Percentiles rank a stretch among this genome's conserved stretches.
phyloP scores from a whole-genome alignment of 1,140 invertebrate genomes.

The Diorhabda carinulata region DNA sequence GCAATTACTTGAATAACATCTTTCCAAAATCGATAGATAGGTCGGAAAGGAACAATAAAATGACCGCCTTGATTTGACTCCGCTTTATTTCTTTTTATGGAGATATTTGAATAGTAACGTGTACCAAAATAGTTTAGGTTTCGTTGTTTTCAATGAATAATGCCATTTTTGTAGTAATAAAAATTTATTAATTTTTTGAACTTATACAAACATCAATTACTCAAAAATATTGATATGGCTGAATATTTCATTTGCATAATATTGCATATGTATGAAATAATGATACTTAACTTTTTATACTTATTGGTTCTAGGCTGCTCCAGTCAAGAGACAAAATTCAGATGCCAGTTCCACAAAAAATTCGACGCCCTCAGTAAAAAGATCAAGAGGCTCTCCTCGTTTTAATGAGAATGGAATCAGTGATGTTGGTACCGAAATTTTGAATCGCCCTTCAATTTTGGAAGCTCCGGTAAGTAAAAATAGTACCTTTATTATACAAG shows the following conservation, averaged over 20 bases:
- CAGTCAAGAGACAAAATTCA: slow-evolving; percentile 12
- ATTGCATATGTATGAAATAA: too few relatives aligned
- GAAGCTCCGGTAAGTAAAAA: slow-evolving; percentile 17
- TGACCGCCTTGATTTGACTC: too few relatives aligned
- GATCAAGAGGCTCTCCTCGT: slow-evolving; percentile 13
- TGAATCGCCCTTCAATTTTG: slow-evolving; percentile 15
- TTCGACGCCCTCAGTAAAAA: slow-evolving; percentile 15
- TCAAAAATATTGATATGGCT: background rate
- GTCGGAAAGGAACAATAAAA: too few relatives aligned
- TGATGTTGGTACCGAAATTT: slow-evolving; percentile 14
- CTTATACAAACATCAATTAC: background rate
- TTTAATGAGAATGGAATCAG: slow-evolving; percentile 11
- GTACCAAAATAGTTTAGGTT: too few relatives aligned
- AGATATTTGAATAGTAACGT: too few relatives aligned
- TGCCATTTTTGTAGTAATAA: too few relatives aligned
- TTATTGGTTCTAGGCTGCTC: slow-evolving; percentile 9
- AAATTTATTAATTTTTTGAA: background rate
- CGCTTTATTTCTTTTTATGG: too few relatives aligned
- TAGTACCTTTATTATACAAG: background rate
- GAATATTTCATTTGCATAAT: too few relatives aligned
- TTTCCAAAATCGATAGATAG: too few relatives aligned
- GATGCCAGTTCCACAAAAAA: slow-evolving; percentile 14
- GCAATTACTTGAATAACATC: too few relatives aligned
- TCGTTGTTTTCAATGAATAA: too few relatives aligned
- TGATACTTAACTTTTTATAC: background rate